phyloP scores from a whole-genome alignment of 2,888 invertebrate genomes.

The Xylota segnis region DNA sequence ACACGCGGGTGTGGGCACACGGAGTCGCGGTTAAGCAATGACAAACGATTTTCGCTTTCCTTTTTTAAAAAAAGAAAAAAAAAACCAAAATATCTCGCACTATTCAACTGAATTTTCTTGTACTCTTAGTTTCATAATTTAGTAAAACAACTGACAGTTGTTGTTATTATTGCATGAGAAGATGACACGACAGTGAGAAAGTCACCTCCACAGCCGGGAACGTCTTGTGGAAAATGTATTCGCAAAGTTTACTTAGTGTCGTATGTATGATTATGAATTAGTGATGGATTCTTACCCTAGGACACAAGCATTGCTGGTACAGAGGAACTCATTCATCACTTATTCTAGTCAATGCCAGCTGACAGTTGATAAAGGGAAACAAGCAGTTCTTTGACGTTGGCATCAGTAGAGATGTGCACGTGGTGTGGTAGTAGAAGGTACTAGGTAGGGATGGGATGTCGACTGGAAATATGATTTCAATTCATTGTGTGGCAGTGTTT shows the following conservation, averaged over 20 bases:
- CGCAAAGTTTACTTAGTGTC: slow-evolving; percentile 32
- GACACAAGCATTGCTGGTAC: slow-evolving; percentile 1
- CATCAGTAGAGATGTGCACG: background rate
- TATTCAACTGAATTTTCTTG: slow-evolving; percentile 25
- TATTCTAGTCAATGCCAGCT: background rate
- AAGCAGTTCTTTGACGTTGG: background rate
- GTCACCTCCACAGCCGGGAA: background rate
- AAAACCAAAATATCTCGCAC: slow-evolving; percentile 34
- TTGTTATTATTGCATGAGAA: slow-evolving; percentile 3
- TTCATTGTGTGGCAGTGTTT: too few relatives aligned
- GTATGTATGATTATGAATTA: slow-evolving; percentile 46
- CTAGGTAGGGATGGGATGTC: background rate
- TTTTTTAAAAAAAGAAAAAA: background rate
- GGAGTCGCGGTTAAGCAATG: background rate
- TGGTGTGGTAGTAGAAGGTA: background rate
- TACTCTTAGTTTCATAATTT: slow-evolving; percentile 18
- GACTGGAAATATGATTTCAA: too few relatives aligned
- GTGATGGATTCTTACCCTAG: slow-evolving; percentile 28
- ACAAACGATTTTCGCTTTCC: background rate
- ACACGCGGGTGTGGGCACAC: background rate
- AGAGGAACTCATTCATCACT: slow-evolving; percentile 28
- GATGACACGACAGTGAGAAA: background rate
- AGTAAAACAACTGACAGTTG: background rate
- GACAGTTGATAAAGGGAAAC: too few relatives aligned
- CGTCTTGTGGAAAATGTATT: slow-evolving; percentile 32